A percentile compares a stretch with the other conserved stretches of the same genome.
Conservation (phyloP, 2,797 vertebrate genomes). For the Pterois miles region DNA sequence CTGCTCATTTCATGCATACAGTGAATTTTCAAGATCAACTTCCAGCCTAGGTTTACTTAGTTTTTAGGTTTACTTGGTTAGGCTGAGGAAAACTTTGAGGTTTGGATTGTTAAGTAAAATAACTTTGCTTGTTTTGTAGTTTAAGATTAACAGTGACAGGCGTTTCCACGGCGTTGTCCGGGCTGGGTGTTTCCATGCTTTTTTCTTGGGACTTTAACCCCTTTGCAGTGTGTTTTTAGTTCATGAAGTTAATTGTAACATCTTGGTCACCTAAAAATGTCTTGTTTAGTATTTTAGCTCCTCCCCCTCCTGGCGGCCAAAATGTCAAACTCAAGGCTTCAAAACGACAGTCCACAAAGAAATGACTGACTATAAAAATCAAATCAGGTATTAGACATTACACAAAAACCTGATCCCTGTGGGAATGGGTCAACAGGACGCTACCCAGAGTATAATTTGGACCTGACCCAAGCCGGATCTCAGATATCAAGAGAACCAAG, state of each 20-base stretch:
- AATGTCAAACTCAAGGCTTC: no score
- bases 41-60: neutral
- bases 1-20: neutral
- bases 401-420: neutral
- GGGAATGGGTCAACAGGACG: neutral
- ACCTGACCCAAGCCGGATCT: neutral
- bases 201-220: no score
- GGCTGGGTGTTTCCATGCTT: no score
- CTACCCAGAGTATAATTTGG: neutral
- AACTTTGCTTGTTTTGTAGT: no score
- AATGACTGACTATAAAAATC: neutral
- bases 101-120: neutral
- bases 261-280: no score
- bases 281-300: no score
- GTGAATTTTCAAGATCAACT: neutral
- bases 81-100: neutral
- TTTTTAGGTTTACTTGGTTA: neutral
- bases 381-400: neutral
- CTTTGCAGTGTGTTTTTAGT: no score
- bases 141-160: no score
- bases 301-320: no score
- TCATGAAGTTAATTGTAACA: no score
- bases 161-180: no score
- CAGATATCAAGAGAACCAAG: neutral
- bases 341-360: no score